Evolutionary conservation across 2,888 invertebrate species (phyloP), one percentile per base, ranked within the genome.

Genomic region (Octonoba sinensis): DNA sequence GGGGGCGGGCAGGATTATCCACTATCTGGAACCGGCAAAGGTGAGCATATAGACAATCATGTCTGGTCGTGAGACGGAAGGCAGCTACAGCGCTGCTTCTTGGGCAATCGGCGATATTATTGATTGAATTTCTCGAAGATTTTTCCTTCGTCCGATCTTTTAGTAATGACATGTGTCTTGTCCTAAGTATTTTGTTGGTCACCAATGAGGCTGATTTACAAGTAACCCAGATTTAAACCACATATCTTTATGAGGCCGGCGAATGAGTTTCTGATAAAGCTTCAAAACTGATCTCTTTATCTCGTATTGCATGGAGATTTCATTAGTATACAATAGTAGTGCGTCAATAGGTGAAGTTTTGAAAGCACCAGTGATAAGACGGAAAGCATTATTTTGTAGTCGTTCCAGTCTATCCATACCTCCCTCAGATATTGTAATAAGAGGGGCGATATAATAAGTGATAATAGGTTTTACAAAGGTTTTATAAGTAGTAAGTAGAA

Each of bases 401-500:
- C n/a, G n/a, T n/a, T n/a, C n/a, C n/a, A n/a, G n/a, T n/a, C n/a
- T n/a, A n/a, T n/a, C n/a, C n/a, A n/a, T n/a, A n/a, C n/a, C n/a
- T n/a, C n/a, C n/a, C n/a, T n/a, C n/a, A n/a, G n/a, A n/a, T 6
- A 62, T 12, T 36, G 36, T 51, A 62, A 72, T 72, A 1, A 49
- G 24, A n/a, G 47, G 27, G 15, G 49, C 51, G 20, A 6, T 44
- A 18, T 15, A 62, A 20, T 62, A 72, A 36, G 60, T 62, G 62
- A 72, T 60, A 0, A 51, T 22, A 36, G 49, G 49, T 72, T 49
- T 72, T 20, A 51, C 20, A 16, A 62, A 51, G 15, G 49, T 51
- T 22, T 16, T 62, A 62, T 62, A 62, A 27, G n/a, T 62, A 62
- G 72, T 20, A 62, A 62, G 36, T 1, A 72, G 62, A 0, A 62